Evolutionary conservation across 2,797 vertebrate genomes (phyloP).

Genomic region (Pristis pectinata): DNA sequence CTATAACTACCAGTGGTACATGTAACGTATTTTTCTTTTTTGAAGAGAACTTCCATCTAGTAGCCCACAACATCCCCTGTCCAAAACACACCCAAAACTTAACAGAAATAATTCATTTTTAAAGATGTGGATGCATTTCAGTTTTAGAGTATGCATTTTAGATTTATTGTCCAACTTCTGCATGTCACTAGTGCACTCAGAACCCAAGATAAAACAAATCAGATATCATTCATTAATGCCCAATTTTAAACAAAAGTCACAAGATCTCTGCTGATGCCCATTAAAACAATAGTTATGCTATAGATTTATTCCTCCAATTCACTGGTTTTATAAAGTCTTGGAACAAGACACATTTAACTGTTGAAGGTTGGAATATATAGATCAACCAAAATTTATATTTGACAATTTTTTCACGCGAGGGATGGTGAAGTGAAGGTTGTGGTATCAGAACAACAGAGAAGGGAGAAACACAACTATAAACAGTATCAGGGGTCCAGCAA

Average conservation of each 20-base stretch:
- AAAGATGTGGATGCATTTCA: not conserved
- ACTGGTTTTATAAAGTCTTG: not conserved
- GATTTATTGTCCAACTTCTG: no score
- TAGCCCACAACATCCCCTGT: no score
- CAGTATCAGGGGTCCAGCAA: not conserved
- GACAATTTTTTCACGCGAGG: not conserved
- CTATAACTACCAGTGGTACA: not conserved
- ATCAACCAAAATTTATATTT: not conserved
- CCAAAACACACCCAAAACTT: not conserved
- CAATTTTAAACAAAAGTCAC: not conserved
- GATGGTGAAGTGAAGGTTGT: not conserved
- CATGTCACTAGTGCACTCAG: not conserved
- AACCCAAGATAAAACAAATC: not conserved
- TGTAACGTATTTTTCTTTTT: not conserved
- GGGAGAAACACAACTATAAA: no score
- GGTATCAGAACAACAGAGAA: not conserved
- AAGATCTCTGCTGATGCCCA: not conserved
- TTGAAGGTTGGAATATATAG: not conserved
- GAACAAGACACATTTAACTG: not conserved
- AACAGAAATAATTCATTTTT: slow-evolving; percentile 1
- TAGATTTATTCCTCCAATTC: not conserved
- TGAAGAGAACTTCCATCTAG: no score
- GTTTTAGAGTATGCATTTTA: not conserved
- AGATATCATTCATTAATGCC: not conserved
- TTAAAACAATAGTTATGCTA: not conserved